These are phyloP conservation scores for Cyanocitta stelleri DNA, from an alignment of 2,113 vertebrate species.

Conservation along the genomic window DNA sequence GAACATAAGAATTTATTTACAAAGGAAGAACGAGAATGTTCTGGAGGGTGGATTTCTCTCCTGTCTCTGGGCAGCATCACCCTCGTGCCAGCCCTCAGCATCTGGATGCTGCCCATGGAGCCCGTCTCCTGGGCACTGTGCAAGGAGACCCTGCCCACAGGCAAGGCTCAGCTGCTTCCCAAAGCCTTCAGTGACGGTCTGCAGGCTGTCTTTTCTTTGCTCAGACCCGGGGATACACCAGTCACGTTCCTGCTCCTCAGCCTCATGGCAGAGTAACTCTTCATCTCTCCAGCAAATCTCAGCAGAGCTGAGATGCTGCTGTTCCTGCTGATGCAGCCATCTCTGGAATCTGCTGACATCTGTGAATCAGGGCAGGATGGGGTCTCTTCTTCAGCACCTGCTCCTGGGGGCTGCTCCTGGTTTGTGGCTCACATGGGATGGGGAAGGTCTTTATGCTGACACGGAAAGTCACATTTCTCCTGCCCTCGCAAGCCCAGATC, in stretches of 20 bases:
- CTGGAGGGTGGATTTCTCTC: background rate
- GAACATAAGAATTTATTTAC: conserved; percentile 5
- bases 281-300: background rate
- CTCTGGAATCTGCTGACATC: background rate
- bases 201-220: background rate
- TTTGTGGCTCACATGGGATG: background rate
- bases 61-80: background rate
- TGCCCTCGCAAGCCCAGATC: rapidly evolving
- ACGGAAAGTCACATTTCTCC: rapidly evolving
- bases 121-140: background rate
- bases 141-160: background rate
- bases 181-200: background rate
- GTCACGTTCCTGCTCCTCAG: rapidly evolving
- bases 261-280: background rate
- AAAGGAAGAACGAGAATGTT: background rate
- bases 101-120: background rate
- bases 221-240: background rate
- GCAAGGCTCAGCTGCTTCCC: background rate
- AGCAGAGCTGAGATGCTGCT: background rate
- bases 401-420: background rate
- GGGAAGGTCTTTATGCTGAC: rapidly evolving
- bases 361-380: background rate
- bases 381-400: rapidly evolving
- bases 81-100: rapidly evolving
- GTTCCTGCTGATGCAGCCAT: background rate